Conservation (phyloP, 1,140 invertebrate genomes). For the Apis dorsata region DNA sequence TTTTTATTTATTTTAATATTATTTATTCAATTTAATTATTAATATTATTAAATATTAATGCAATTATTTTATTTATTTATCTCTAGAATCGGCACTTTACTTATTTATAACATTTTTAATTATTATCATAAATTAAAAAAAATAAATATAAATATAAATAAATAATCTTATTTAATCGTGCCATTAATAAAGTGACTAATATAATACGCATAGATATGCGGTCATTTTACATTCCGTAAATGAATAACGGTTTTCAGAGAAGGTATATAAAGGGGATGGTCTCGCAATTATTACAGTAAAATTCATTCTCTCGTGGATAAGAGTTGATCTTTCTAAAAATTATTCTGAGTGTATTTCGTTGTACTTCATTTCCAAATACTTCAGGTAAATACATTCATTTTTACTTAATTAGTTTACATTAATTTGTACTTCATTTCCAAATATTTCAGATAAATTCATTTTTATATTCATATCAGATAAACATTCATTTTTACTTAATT, state of each 20-base stretch:
- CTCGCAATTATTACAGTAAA: conserved; percentile 7
- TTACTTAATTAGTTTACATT: not conserved
- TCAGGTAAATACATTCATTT: not conserved
- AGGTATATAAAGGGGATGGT: conserved; percentile 29
- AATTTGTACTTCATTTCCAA: not conserved
- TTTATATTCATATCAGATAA: no score
- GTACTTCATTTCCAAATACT: not conserved
- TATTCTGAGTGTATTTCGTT: not conserved
- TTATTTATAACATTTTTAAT: no score
- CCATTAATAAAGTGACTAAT: no score
- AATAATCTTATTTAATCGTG: no score
- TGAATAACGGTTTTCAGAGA: conserved; percentile 1
- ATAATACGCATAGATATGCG: not conserved
- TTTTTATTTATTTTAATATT: no score
- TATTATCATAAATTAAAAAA: no score
- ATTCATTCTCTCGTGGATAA: not conserved
- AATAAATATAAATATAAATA: no score
- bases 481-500: not conserved
- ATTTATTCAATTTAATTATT: no score
- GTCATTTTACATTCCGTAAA: conserved; percentile 26
- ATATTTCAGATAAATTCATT: not conserved
- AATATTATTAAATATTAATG: no score
- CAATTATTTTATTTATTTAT: no score
- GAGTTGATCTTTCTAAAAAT: not conserved
- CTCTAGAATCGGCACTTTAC: no score